Conservation (phyloP, 2,888 invertebrate genomes). For the Bellardia bayeri region DNA sequence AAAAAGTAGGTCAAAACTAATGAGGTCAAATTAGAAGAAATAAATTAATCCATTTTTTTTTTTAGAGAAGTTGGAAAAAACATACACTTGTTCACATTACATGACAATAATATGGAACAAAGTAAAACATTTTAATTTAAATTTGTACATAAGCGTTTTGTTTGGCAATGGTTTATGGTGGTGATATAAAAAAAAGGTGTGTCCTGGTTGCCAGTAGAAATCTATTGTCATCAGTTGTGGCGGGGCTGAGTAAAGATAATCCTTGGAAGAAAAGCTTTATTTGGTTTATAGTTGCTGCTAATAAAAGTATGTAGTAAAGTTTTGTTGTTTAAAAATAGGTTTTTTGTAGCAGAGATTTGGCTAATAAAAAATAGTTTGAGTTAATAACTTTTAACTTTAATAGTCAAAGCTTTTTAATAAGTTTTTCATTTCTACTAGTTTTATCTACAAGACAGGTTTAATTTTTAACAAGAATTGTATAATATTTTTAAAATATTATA, state of each 20-base stretch:
- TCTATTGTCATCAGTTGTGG: not conserved
- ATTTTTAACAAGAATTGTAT: too few relatives aligned
- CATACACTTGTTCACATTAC: not conserved
- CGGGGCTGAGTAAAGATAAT: too few relatives aligned
- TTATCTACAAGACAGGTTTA: too few relatives aligned
- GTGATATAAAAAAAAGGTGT: slow-evolving; percentile 2
- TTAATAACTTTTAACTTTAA: too few relatives aligned
- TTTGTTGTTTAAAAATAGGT: too few relatives aligned
- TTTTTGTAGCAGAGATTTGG: too few relatives aligned
- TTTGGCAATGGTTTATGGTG: not conserved
- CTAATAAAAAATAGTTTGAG: too few relatives aligned
- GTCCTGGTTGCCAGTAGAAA: not conserved
- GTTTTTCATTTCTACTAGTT: too few relatives aligned
- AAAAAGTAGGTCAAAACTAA: slow-evolving; percentile 28
- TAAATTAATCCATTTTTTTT: not conserved
- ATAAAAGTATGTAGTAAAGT: too few relatives aligned
- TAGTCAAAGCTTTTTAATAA: too few relatives aligned
- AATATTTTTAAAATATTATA: too few relatives aligned
- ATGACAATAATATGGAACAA: not conserved
- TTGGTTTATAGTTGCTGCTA: not conserved
- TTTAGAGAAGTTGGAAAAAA: slow-evolving; percentile 9
- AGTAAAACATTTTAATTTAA: not conserved
- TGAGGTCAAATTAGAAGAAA: slow-evolving; percentile 13
- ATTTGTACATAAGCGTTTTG: not conserved
- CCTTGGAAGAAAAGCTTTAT: too few relatives aligned